Conservation (phyloP, 2,113 vertebrate genomes). For the Pionites leucogaster region DNA sequence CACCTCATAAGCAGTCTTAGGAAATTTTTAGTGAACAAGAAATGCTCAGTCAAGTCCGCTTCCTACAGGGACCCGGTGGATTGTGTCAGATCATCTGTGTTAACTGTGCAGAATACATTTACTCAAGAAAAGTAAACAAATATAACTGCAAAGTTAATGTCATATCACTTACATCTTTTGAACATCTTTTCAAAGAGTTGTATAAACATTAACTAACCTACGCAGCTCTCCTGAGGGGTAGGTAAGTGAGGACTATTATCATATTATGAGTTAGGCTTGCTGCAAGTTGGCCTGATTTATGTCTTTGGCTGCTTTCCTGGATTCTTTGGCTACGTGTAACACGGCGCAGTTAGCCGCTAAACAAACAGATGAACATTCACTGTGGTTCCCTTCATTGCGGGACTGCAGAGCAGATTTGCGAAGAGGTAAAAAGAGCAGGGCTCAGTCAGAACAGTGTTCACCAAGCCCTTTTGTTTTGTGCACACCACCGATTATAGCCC, state of each 20-base stretch:
- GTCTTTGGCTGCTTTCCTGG: conserved; percentile 36
- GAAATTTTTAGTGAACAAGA: background rate
- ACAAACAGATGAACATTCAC: conserved; percentile 32
- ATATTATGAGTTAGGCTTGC: conserved; percentile 34
- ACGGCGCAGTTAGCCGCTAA: background rate
- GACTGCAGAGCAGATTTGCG: conserved; percentile 1
- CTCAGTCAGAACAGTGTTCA: background rate
- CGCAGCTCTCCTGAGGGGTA: background rate
- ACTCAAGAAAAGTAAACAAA: conserved; percentile 47
- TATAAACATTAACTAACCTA: conserved; percentile 59
- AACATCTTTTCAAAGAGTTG: conserved; percentile 5
- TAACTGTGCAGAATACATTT: background rate
- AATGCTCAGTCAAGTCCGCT: background rate
- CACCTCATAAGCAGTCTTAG: background rate
- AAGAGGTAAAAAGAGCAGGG: background rate
- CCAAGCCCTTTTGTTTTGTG: background rate
- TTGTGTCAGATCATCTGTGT: background rate
- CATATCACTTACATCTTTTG: background rate
- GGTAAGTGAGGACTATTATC: conserved; percentile 30
- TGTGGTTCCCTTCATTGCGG: background rate
- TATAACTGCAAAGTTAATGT: background rate
- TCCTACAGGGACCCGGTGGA: background rate
- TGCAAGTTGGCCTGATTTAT: conserved; percentile 36
- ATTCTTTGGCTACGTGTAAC: conserved; percentile 22
- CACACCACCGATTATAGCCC: background rate